A percentile compares a stretch with the other conserved stretches of the same genome.
These are phyloP conservation scores for Himalopsyche phryganea DNA, from an alignment of 1,140 invertebrate species.

Conservation along the genomic window DNA sequence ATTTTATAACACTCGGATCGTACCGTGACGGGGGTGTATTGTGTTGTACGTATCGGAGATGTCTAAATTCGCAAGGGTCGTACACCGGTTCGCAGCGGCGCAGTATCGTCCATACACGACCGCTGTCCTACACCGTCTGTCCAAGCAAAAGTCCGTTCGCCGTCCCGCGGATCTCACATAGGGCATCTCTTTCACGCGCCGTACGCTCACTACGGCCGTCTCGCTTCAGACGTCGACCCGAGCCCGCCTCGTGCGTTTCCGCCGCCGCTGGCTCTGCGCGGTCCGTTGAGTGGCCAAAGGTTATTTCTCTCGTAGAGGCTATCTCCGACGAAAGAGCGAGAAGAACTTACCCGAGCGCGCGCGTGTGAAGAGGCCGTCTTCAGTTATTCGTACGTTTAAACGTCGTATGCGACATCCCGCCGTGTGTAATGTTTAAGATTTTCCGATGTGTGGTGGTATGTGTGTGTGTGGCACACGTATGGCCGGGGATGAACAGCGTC, in stretches of 20 bases:
- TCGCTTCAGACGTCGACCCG: background rate
- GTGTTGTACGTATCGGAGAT: too few relatives aligned
- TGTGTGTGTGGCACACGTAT: conserved; percentile 26
- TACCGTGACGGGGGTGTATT: too few relatives aligned
- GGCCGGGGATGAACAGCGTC: conserved; percentile 24
- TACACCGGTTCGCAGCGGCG: conserved; percentile 20
- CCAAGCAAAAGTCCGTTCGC: conserved; percentile 39
- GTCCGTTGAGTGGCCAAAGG: conserved; percentile 17
- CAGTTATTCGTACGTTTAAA: background rate
- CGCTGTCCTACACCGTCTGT: conserved; percentile 55
- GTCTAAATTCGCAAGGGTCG: too few relatives aligned
- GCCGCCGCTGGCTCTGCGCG: background rate
- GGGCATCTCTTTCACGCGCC: conserved; percentile 18
- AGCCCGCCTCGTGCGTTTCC: background rate
- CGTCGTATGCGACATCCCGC: conserved; percentile 12
- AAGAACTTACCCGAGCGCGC: background rate
- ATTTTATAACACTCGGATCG: too few relatives aligned
- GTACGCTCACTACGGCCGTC: conserved; percentile 5
- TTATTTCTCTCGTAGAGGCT: conserved; percentile 15
- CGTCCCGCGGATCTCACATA: conserved; percentile 20
- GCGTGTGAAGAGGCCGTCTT: background rate
- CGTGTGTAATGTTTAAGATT: conserved; percentile 15
- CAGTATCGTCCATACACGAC: conserved; percentile 52
- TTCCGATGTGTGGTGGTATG: conserved; percentile 15
- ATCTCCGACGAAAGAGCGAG: conserved; percentile 9